Conservation (phyloP, 2,797 vertebrate genomes). For the Rhadinocentrus ornatus region DNA sequence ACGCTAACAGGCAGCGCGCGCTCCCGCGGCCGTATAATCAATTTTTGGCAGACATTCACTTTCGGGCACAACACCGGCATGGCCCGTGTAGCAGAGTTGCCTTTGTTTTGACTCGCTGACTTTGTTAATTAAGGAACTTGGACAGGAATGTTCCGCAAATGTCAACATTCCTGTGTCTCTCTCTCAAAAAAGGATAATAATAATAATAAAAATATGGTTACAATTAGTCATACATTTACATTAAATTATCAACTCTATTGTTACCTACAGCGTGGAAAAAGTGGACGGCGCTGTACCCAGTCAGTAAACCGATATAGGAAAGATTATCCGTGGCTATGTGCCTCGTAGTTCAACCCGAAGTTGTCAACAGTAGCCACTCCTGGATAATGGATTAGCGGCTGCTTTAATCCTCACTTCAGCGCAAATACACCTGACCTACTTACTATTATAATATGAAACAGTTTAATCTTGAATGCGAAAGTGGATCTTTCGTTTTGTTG, state of each 20-base stretch:
- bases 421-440: background rate
- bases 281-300: background rate
- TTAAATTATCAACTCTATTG: background rate
- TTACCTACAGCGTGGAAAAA: conserved; percentile 30
- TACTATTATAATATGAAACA: background rate
- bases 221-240: background rate
- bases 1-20: no score
- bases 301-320: conserved; percentile 60
- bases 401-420: conserved; percentile 3
- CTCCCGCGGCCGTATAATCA: no score
- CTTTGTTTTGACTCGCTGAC: background rate
- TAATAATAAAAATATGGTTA: no score
- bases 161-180: background rate
- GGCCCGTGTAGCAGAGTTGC: no score
- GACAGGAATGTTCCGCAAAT: conserved; percentile 2
- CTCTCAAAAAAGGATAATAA: background rate
- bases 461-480: background rate
- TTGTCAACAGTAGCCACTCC: conserved; percentile 4
- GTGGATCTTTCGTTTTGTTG: background rate
- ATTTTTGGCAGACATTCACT: no score
- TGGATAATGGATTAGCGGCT: conserved; percentile 17
- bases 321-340: conserved; percentile 55
- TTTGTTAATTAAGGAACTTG: conserved; percentile 26
- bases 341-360: conserved; percentile 2
- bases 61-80: no score